Evolutionary conservation across 2,888 invertebrate genomes (phyloP), one percentile per base, ranked within the genome.

Genomic region (Drosophila monieri): DNA sequence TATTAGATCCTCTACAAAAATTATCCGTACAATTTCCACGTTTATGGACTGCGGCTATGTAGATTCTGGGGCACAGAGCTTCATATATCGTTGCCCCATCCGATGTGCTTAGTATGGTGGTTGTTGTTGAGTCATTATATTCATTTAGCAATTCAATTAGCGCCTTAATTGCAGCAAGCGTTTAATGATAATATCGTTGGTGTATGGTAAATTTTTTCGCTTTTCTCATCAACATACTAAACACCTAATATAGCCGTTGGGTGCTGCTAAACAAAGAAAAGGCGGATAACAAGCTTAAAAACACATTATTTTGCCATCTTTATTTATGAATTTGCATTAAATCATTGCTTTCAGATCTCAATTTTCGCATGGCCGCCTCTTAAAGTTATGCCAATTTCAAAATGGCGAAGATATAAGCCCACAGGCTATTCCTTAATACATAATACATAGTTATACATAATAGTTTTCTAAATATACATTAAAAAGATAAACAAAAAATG

Each of bases 101-200:
- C 23, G 47, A 12, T 54, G 53, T 21, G 52, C 41, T 60, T 54
- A 53, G 10, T 23, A 25, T 46, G 62, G 64, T 61, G 61, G 41
- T 69, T 73, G 58, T 60, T 77, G 81, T 83, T 59, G 81, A 78
- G 76, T 85, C 83, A 85, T 81, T 80, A 78, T 76, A 69, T 71
- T 75, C 85, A 81, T 80, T 79, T 66, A 73, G 81, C 64, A 86
- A 84, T 84, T 86, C 86, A 84, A 84, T 84, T 84, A 84, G 73
- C 56, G 64, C 66, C 74, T 67, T 86, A 79, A 84, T 84, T 84
- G 76, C 73, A 58, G 81, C 79, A 81, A 84, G 77, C 73, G 72
- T 72, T 74, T 79, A 84, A 81, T 74, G 78, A 76, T 86, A 86
- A 46, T 52, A 67, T 43, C 59, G 65, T 35, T 43, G 18, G 44